Evolutionary conservation across 2,888 invertebrate genomes (phyloP), one percentile per base, ranked within the genome.

Genomic region (Scaptomyza cyrtandrae): DNA sequence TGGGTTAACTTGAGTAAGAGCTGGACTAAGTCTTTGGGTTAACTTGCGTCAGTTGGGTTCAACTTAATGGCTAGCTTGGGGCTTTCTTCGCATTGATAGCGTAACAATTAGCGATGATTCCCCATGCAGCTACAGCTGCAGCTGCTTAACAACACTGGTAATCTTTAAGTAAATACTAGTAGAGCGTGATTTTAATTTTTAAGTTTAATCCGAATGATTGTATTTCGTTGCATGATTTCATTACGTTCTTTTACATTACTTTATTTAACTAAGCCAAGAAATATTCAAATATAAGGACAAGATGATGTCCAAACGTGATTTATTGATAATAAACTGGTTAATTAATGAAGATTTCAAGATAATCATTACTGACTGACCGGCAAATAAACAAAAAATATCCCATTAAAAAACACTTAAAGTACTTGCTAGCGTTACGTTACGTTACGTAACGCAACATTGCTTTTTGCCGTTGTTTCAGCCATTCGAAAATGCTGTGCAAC

Each of bases 381-480:
- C 24, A 24, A 24, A 24, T 3, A n/a, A 24, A 1, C 3, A 1
- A 24, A 24, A 24, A 24, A 3, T 24, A 24, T 24, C 24, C 24
- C 24, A 3, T 24, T 24, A n/a, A 2, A 24, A 24, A 24, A 24
- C 24, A 24, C 24, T 24, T 6, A 14, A 50, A 37, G n/a, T 10
- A 29, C 29, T 53, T 1, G 27, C 16, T 14, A 43, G 29, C 52
- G 49, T 57, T 55, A 65, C 44, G 45, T 54, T 55, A 71, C 50
- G 49, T 57, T 55, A 65, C 44, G 45, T 54, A 52, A 71, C 50
- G 46, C 50, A 44, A 68, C 37, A 55, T 14, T 64, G 35, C 53
- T 46, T 46, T 57, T 57, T 60, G 50, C 19, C 54, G 24, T 50
- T n/a, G n/a, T n/a, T n/a, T n/a, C 56, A 48, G 50, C 65, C 61